phyloP scores from a whole-genome alignment of 1,140 invertebrate species.

The Helicorthomorpha holstii region DNA sequence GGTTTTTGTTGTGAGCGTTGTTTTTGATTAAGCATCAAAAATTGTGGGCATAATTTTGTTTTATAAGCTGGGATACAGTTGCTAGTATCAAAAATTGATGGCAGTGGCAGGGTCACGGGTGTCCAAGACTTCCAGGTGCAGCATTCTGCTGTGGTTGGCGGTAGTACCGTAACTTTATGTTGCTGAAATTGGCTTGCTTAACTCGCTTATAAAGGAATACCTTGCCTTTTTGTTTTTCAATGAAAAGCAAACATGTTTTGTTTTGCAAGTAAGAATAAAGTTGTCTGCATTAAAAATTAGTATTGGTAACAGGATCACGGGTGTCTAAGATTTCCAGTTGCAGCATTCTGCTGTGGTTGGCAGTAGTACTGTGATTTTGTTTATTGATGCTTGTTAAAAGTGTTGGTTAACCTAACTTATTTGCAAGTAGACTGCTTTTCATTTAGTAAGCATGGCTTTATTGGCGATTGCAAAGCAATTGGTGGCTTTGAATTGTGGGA shows the following conservation, averaged over 20 bases:
- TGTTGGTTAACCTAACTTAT: background rate
- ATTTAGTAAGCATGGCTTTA: background rate
- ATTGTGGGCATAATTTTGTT: background rate
- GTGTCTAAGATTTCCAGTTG: background rate
- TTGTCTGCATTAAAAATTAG: no score
- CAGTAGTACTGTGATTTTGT: background rate
- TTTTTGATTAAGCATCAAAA: background rate
- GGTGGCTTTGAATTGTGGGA: background rate
- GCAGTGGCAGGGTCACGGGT: background rate
- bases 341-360: background rate
- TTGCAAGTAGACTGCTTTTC: background rate
- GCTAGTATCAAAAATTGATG: background rate
- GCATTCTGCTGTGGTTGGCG: background rate
- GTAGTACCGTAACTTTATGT: no score
- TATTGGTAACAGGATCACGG: no score
- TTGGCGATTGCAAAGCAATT: background rate
- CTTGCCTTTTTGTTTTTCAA: no score
- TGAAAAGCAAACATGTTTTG: no score
- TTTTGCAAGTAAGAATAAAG: no score
- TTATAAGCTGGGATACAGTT: background rate
- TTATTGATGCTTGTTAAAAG: background rate
- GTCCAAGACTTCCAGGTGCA: background rate
- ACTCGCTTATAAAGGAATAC: no score
- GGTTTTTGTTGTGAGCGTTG: background rate
- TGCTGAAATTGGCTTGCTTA: no score